Conservation (phyloP, 2,113 vertebrate species). For the Melospiza georgiana region DNA sequence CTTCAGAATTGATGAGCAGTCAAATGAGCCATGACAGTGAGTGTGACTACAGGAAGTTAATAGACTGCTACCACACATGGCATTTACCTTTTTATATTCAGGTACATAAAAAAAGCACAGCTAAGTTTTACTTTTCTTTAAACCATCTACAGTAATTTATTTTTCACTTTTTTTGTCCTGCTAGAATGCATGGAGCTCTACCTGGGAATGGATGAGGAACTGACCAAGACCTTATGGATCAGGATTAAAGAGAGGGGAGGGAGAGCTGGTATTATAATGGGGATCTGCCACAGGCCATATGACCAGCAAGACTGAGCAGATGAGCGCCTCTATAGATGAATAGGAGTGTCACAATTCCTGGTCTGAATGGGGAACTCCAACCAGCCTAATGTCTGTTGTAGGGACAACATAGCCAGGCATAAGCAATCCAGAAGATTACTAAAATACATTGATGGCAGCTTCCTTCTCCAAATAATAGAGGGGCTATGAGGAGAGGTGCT, state of each 20-base stretch:
- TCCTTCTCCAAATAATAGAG: not conserved
- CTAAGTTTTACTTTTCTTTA: not conserved
- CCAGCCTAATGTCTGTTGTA: not conserved
- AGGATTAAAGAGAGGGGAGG: not conserved
- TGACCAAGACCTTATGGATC: not conserved
- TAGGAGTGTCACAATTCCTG: fast-evolving
- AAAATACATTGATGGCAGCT: not conserved
- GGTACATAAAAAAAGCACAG: not conserved
- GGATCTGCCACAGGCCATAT: not conserved
- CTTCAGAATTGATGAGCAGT: not conserved
- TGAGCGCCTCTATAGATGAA: not conserved
- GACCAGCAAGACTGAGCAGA: not conserved
- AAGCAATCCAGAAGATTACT: not conserved
- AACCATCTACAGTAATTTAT: not conserved
- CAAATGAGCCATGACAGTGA: not conserved
- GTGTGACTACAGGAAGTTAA: not conserved
- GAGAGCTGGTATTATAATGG: not conserved
- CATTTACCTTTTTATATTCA: not conserved
- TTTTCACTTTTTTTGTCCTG: not conserved
- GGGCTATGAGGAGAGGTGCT: not conserved
- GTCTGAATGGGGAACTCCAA: not conserved
- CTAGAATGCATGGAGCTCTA: not conserved
- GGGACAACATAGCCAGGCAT: not conserved
- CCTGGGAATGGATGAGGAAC: not conserved
- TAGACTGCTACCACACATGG: not conserved